Evolutionary conservation across 2,113 vertebrate genomes (phyloP).

Genomic region (Thermophis baileyi): DNA sequence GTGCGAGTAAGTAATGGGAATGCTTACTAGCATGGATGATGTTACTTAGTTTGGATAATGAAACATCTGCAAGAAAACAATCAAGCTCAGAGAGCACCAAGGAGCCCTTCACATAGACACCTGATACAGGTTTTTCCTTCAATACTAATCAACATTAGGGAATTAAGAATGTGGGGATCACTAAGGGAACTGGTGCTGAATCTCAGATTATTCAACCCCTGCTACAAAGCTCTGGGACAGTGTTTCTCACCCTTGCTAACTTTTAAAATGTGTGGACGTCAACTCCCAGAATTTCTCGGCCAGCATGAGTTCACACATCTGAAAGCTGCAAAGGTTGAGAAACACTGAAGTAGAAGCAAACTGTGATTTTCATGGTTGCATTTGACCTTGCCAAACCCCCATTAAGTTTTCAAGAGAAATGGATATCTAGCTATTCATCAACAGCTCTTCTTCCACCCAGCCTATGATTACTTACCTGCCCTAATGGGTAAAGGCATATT

Average conservation of each 20-base stretch:
- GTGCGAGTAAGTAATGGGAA: not conserved
- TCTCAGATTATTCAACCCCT: not conserved
- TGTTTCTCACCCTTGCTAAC: not conserved
- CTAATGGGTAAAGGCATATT: rapidly evolving
- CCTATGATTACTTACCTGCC: slow-evolving; percentile 51
- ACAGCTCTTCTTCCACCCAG: not conserved
- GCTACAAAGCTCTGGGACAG: not conserved
- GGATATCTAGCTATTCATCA: not conserved
- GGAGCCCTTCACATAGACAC: not conserved
- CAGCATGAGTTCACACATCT: not conserved
- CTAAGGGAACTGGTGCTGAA: not conserved
- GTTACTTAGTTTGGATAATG: not conserved
- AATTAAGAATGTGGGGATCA: not conserved
- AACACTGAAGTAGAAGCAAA: not conserved
- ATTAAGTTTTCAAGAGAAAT: not conserved
- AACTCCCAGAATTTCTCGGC: not conserved
- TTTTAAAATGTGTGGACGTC: not conserved
- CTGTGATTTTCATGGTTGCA: not conserved
- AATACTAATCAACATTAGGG: not conserved
- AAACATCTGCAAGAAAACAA: not conserved
- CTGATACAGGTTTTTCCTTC: not conserved
- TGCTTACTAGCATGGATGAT: not conserved
- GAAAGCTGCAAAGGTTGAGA: not conserved
- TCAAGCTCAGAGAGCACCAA: not conserved
- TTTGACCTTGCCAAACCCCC: not conserved